These are phyloP conservation scores for Steinernema feltiae DNA, from an alignment of 1,140 invertebrate genomes.

Conservation along the genomic window DNA sequence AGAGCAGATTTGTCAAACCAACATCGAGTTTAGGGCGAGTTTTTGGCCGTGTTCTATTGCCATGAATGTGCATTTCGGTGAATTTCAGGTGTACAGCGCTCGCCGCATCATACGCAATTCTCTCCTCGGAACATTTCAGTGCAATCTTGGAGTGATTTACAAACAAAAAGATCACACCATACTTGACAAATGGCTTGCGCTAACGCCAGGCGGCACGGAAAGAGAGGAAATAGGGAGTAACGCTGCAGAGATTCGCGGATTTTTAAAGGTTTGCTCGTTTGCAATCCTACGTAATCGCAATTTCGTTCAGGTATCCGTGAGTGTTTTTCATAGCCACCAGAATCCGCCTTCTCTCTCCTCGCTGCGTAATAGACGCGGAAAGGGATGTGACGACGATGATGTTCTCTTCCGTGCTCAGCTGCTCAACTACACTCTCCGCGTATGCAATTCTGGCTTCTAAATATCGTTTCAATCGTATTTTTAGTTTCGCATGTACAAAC, in stretches of 20 bases:
- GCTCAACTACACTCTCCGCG: slow-evolving; percentile 22
- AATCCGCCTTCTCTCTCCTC: slow-evolving; percentile 14
- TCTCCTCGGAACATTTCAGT: slow-evolving; percentile 24
- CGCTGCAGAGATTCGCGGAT: slow-evolving; percentile 28
- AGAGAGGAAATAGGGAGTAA: slow-evolving; percentile 10
- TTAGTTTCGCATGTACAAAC: slow-evolving; percentile 36
- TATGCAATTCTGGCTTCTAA: background rate
- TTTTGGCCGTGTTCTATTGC: background rate
- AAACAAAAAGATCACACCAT: slow-evolving; percentile 26
- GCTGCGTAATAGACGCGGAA: background rate
- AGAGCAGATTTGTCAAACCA: background rate
- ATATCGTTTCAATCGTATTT: slow-evolving; percentile 20
- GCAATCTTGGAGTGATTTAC: slow-evolving; percentile 32
- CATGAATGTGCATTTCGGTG: background rate
- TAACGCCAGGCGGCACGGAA: slow-evolving; percentile 19
- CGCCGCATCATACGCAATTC: slow-evolving; percentile 30
- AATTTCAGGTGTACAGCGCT: slow-evolving; percentile 32
- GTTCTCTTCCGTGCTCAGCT: slow-evolving; percentile 24
- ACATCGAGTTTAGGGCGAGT: background rate
- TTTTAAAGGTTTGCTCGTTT: slow-evolving; percentile 26
- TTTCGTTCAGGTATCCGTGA: slow-evolving; percentile 17
- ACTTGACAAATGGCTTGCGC: slow-evolving; percentile 34
- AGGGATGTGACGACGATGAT: slow-evolving; percentile 11
- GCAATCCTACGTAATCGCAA: background rate
- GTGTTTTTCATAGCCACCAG: slow-evolving; percentile 20